phyloP scores from a whole-genome alignment of 1,140 invertebrate genomes.

The Chlorops oryzae region DNA sequence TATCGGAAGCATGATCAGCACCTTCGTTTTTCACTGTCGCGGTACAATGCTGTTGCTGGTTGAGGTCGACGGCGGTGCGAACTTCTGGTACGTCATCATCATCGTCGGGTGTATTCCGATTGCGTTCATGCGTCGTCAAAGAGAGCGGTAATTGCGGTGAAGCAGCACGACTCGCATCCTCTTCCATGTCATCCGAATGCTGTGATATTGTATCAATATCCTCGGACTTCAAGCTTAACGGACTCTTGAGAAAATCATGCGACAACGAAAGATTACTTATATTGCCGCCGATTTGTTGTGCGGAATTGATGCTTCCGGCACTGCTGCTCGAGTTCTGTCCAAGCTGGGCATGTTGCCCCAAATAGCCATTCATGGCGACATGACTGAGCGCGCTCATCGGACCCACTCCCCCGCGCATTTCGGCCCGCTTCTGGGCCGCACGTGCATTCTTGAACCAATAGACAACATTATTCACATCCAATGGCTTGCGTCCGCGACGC shows the following conservation, averaged over 20 bases:
- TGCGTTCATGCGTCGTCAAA: slow-evolving; percentile 42
- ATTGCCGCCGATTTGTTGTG: slow-evolving; percentile 37
- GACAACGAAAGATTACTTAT: slow-evolving; percentile 41
- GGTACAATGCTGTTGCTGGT: slow-evolving; percentile 12
- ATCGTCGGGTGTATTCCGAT: slow-evolving; percentile 34
- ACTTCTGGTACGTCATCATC: slow-evolving; percentile 26
- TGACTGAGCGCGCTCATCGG: slow-evolving; percentile 38
- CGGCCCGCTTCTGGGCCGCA: slow-evolving; percentile 86
- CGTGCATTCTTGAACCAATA: slow-evolving; percentile 99
- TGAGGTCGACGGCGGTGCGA: slow-evolving; percentile 8
- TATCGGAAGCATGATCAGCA: not conserved
- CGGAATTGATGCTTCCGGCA: slow-evolving; percentile 33
- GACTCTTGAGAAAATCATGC: slow-evolving; percentile 46
- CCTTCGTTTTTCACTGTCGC: slow-evolving; percentile 20
- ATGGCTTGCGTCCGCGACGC: slow-evolving; percentile 80
- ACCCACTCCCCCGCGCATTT: slow-evolving; percentile 55
- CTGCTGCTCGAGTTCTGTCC: slow-evolving; percentile 43
- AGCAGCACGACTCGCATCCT: slow-evolving; percentile 34
- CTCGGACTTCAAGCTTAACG: slow-evolving; percentile 44
- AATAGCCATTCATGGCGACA: slow-evolving; percentile 40
- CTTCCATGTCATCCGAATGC: slow-evolving; percentile 46
- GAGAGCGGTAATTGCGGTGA: slow-evolving; percentile 44
- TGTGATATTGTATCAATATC: slow-evolving; percentile 47
- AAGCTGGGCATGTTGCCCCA: slow-evolving; percentile 37
- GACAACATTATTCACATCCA: slow-evolving; percentile 96